Percentiles rank a stretch among this genome's conserved stretches.
Conservation (phyloP, 1,140 invertebrate genomes). For the Propsilocerus akamusi region DNA sequence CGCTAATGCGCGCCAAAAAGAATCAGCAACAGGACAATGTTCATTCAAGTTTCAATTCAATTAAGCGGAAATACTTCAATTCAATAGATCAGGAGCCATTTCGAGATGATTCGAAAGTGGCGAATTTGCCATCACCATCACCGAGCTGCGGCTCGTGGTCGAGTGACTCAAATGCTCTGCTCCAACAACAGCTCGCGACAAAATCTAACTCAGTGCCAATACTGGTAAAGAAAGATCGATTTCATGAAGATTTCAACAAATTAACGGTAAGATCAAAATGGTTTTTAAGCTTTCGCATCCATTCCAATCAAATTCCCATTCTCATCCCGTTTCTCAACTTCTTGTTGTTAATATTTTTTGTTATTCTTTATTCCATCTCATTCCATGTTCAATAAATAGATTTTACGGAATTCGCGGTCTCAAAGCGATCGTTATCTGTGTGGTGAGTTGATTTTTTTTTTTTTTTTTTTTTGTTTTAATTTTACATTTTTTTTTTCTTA, state of each 20-base stretch:
- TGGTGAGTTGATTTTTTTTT: constrained; percentile 25
- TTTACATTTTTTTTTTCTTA: constrained; percentile 17
- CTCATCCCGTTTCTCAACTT: neutral
- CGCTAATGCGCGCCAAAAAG: neutral
- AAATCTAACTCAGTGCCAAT: constrained; percentile 23
- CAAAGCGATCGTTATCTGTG: constrained; percentile 32
- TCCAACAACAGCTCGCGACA: constrained; percentile 18
- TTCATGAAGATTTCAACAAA: neutral
- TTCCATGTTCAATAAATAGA: constrained; percentile 9
- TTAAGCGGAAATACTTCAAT: neutral
- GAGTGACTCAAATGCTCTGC: constrained; percentile 18
- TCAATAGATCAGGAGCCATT: constrained; percentile 1
- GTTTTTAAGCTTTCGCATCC: neutral
- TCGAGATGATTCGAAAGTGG: constrained; percentile 15
- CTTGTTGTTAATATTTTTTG: constrained; percentile 2
- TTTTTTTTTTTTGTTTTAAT: constrained; percentile 10
- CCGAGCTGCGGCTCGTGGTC: constrained; percentile 22
- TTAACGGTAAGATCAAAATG: neutral
- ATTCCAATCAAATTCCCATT: neutral
- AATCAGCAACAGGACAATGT: neutral
- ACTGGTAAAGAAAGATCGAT: constrained; percentile 17
- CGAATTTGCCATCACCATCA: constrained; percentile 13
- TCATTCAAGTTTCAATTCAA: neutral
- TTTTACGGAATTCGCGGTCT: constrained; percentile 25
- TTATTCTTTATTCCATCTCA: constrained; percentile 7